Conservation (phyloP, 2,113 vertebrate genomes). For the Maccullochella peelii region DNA sequence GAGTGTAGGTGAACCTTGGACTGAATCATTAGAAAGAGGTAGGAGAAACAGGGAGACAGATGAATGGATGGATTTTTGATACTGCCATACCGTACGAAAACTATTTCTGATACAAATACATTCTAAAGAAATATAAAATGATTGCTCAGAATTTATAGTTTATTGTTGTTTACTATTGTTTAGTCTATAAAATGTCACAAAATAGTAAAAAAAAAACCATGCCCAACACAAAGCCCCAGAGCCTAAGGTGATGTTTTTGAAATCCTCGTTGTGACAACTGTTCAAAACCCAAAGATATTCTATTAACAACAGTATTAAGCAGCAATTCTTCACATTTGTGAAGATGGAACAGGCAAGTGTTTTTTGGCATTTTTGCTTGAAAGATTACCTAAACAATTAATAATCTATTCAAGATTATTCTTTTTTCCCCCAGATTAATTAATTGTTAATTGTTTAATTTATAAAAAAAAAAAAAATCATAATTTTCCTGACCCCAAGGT, state of each 20-base stretch:
- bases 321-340: too few species aligned
- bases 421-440: background rate
- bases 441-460: too few species aligned
- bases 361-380: background rate
- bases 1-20: slow-evolving; percentile 47
- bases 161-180: background rate
- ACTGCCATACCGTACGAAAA: background rate
- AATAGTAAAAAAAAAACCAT: background rate
- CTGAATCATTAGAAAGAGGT: slow-evolving; percentile 31
- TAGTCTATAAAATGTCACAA: background rate
- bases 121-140: background rate
- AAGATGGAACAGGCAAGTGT: background rate
- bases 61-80: background rate
- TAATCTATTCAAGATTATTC: background rate
- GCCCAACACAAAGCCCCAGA: background rate
- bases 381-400: background rate
- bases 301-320: background rate
- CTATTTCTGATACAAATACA: background rate
- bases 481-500: background rate
- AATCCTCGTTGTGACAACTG: background rate
- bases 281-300: background rate
- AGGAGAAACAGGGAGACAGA: slow-evolving; percentile 1
- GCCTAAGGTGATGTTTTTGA: background rate
- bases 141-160: background rate
- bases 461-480: too few species aligned